Percentiles rank a stretch among this genome's conserved stretches.
These are phyloP conservation scores for Chaetoderma sp. DNA, from an alignment of 2,888 invertebrate genomes.

Conservation along the genomic window DNA sequence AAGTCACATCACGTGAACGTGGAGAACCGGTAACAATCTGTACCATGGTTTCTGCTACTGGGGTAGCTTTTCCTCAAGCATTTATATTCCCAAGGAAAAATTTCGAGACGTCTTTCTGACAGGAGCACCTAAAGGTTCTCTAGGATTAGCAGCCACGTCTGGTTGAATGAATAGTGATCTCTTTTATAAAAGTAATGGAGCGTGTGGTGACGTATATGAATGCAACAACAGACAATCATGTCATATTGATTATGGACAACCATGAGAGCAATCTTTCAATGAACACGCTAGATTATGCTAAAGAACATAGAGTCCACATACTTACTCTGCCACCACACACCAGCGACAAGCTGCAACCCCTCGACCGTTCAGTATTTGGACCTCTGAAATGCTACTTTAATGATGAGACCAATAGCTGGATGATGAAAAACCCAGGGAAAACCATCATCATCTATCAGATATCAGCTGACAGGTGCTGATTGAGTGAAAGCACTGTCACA, in stretches of 20 bases:
- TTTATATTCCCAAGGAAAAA: constrained; percentile 30
- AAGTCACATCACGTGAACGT: constrained; percentile 12
- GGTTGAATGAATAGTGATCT: constrained; percentile 31
- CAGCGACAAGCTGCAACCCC: constrained; percentile 26
- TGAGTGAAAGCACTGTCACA: constrained; percentile 13
- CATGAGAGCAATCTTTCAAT: constrained; percentile 12
- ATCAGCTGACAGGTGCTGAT: background rate
- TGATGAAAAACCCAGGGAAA: constrained; percentile 52
- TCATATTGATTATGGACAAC: no score
- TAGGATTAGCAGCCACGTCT: constrained; percentile 11
- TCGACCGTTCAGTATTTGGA: constrained; percentile 46
- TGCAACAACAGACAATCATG: background rate
- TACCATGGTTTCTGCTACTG: constrained; percentile 21
- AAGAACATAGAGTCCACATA: constrained; percentile 18
- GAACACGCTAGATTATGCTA: constrained; percentile 21
- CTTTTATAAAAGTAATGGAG: constrained; percentile 24
- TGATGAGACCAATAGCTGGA: constrained; percentile 58
- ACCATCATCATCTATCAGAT: constrained; percentile 39
- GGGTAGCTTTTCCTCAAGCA: constrained; percentile 21
- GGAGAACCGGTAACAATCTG: constrained; percentile 15
- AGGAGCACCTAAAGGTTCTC: constrained; percentile 20
- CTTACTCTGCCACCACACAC: constrained; percentile 32
- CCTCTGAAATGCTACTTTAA: constrained; percentile 55
- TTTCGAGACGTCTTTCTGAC: constrained; percentile 13
- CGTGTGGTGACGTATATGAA: no score